Evolutionary conservation across 1,140 invertebrate genomes (phyloP), one percentile per base, ranked within the genome.

Genomic region (Diachasma alloeum): DNA sequence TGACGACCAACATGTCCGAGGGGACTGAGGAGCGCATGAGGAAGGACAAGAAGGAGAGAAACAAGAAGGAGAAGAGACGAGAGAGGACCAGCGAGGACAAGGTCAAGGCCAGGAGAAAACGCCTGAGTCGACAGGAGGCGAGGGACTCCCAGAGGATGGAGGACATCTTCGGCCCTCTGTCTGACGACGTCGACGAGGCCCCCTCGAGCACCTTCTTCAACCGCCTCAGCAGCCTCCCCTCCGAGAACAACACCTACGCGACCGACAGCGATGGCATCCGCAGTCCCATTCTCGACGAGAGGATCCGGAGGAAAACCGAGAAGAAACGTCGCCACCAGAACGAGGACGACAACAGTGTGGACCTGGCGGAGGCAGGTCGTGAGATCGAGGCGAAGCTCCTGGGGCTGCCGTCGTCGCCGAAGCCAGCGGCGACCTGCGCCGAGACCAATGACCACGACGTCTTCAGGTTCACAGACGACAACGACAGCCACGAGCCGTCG

Each of bases 131-230:
- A 90, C 89, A 89, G 56, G 89, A 89, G 26, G 85, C 83, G 0
- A 83, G 88, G 13, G 88, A 89, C 36, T 88, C 85, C 22, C 89
- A 94, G 53, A 93, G 95, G 83, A 95, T 96, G 94, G 94, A 96
- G 87, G 95, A 96, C 81, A 96, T 96, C 74, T 97, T 96, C 87
- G 95, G 95, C 4, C 94, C 95, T 0, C 89, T 96, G 36, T 96
- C 95, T 0, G 96, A 97, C 78, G 91, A 96, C 76, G 91, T 87
- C 4, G 88, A 89, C 39, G 83, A 85, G 13, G 82, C 82, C 4
- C 83, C 83, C 0, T 81, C 82, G 4, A 85, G 87, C 19, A 84
- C 83, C 0, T 88, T 86, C 67, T 89, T 84, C 73, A 87, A 88
- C 42, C 84, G 82, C 22, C 76, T 84, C 26, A 78, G 74, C 17